Conservation (phyloP, 1,140 invertebrate genomes). For the Lerema accius region DNA sequence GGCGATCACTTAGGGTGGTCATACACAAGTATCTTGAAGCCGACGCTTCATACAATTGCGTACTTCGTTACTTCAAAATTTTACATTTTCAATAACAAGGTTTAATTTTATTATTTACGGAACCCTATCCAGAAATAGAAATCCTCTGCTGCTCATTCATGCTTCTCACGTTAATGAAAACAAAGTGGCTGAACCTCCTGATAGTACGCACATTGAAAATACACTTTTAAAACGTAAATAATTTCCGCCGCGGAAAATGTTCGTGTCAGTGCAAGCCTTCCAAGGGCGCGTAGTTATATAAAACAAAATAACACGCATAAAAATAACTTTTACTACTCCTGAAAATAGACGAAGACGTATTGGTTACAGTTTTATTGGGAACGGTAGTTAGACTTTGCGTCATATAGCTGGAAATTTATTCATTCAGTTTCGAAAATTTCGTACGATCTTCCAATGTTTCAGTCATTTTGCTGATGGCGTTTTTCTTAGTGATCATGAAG, state of each 20-base stretch:
- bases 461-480: no score
- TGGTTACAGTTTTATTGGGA: slow-evolving; percentile 61
- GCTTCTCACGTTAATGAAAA: slow-evolving; percentile 41
- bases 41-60: no score
- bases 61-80: no score
- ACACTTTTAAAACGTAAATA: slow-evolving; percentile 57
- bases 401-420: slow-evolving; percentile 49
- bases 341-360: slow-evolving; percentile 53
- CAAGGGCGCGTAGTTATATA: slow-evolving; percentile 62
- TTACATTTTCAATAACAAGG: no score
- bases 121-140: no score
- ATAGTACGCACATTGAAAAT: not conserved
- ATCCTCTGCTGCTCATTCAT: no score
- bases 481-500: no score
- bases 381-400: slow-evolving; percentile 59
- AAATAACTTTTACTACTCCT: slow-evolving; percentile 43
- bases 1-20: no score
- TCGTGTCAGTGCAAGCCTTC: slow-evolving; percentile 50
- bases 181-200: slow-evolving; percentile 40
- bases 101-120: no score
- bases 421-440: not conserved
- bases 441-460: no score
- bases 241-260: slow-evolving; percentile 49
- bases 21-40: no score
- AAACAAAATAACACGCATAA: slow-evolving; percentile 53